Percentiles rank a stretch among this genome's conserved stretches.
Conservation (phyloP, 2,888 invertebrate species). For the Eulithis testata region DNA sequence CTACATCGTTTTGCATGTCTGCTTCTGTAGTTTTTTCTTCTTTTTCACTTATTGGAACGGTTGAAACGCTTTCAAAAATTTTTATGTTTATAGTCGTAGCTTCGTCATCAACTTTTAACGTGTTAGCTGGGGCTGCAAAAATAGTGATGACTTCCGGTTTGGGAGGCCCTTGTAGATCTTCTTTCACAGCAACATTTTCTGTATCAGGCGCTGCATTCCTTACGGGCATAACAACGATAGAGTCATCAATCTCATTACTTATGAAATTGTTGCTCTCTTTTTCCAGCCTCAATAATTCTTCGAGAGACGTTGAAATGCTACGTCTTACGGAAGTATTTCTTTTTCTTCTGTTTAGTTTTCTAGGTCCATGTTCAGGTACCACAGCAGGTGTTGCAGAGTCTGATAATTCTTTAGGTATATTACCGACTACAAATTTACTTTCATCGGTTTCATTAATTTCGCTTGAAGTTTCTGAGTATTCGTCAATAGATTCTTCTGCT, state of each 20-base stretch:
- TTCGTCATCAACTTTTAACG: conserved; percentile 48
- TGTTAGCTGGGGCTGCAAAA: conserved; percentile 58
- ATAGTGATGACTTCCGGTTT: conserved; percentile 59
- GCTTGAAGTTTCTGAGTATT: conserved; percentile 61
- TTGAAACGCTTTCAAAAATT: conserved; percentile 73
- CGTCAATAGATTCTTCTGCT: conserved; percentile 61
- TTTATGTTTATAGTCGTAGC: conserved; percentile 53
- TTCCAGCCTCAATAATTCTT: conserved; percentile 70
- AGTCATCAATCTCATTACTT: conserved; percentile 80
- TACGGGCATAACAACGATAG: conserved; percentile 52
- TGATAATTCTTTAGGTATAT: conserved; percentile 84
- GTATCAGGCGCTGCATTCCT: conserved; percentile 53
- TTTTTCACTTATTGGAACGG: conserved; percentile 62
- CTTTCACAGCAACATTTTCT: conserved; percentile 44
- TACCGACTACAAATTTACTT: conserved; percentile 87
- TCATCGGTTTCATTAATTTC: conserved; percentile 57
- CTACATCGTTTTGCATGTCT: conserved; percentile 59
- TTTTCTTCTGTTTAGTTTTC: conserved; percentile 71
- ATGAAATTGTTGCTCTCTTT: conserved; percentile 73
- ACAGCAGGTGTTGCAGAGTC: conserved; percentile 84
- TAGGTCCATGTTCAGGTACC: conserved; percentile 87
- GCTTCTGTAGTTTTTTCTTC: conserved; percentile 57
- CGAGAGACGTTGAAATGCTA: conserved; percentile 68
- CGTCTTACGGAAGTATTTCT: conserved; percentile 51
- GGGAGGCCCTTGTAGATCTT: conserved; percentile 44